Percentiles rank a stretch among this genome's conserved stretches.
Evolutionary conservation across 1,140 invertebrate species (phyloP).

Genomic region (Vollenhovia emeryi): DNA sequence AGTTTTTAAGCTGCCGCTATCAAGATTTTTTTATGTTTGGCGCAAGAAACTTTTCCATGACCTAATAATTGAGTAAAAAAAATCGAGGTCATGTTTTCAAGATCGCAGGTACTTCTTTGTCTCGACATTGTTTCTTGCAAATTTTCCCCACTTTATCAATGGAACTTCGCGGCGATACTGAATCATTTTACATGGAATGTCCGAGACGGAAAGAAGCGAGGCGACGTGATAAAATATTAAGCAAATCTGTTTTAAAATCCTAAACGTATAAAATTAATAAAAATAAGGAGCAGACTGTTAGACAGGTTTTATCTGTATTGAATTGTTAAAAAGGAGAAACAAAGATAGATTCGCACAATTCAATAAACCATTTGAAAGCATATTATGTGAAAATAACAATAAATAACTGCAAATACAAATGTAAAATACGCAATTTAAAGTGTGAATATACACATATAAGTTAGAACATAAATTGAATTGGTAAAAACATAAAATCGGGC

Average conservation of each 20-base stretch:
- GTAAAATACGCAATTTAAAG: neutral
- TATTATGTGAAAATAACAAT: neutral
- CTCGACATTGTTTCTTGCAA: constrained; percentile 11
- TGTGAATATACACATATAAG: neutral
- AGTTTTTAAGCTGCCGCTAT: neutral
- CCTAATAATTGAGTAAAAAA: constrained; percentile 37
- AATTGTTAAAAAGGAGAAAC: neutral
- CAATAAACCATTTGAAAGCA: neutral
- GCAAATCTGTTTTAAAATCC: neutral
- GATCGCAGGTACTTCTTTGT: constrained; percentile 16
- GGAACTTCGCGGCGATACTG: neutral
- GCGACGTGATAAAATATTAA: neutral
- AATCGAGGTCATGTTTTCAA: constrained; percentile 17
- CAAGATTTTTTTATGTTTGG: constrained; percentile 38
- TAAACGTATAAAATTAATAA: neutral
- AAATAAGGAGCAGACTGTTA: neutral
- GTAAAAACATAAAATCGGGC: neutral
- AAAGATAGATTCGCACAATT: constrained; percentile 16
- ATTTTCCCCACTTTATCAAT: constrained; percentile 18
- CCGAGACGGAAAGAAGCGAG: neutral
- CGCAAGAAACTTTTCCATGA: neutral
- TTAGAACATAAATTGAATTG: neutral
- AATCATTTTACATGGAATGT: neutral
- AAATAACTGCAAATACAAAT: constrained; percentile 7
- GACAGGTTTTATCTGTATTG: neutral